Evolutionary conservation across 2,113 vertebrate species (phyloP).

Genomic region (Gavialis gangeticus): DNA sequence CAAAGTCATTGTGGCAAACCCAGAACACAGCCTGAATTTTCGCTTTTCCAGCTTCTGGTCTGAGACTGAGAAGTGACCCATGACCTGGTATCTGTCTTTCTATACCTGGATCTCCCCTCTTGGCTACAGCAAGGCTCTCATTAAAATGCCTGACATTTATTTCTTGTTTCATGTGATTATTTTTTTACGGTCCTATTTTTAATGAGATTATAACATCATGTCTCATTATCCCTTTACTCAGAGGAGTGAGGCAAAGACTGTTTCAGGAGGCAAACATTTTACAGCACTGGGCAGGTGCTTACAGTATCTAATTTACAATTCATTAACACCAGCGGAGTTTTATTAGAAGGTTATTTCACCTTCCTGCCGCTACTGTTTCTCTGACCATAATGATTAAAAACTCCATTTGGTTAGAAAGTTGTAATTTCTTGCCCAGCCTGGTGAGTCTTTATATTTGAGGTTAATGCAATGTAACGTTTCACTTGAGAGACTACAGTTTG

Average conservation of each 20-base stretch:
- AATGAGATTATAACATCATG: background rate
- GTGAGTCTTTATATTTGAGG: slow-evolving; percentile 49
- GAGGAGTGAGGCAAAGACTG: background rate
- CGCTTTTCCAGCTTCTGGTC: background rate
- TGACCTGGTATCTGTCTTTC: background rate
- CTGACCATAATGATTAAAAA: slow-evolving; percentile 41
- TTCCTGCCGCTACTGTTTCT: background rate
- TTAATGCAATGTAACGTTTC: slow-evolving; percentile 61
- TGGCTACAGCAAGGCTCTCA: background rate
- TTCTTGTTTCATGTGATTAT: background rate
- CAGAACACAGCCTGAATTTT: background rate
- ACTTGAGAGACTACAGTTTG: slow-evolving; percentile 49
- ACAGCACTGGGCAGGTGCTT: slow-evolving; percentile 20
- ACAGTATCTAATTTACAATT: slow-evolving; percentile 38
- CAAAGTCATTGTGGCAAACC: background rate
- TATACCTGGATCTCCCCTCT: background rate
- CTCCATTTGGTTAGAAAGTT: background rate
- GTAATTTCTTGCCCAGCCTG: slow-evolving; percentile 10
- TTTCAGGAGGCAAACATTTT: slow-evolving; percentile 19
- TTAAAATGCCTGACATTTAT: background rate
- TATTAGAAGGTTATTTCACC: slow-evolving; percentile 9
- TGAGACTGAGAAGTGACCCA: background rate
- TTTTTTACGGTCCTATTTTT: background rate
- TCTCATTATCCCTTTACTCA: background rate
- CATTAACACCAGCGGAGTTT: slow-evolving; percentile 10